Base-by-base conservation (phyloP, 2,888 invertebrate species). In the Cataglyphis rosenhaueri region DNA sequence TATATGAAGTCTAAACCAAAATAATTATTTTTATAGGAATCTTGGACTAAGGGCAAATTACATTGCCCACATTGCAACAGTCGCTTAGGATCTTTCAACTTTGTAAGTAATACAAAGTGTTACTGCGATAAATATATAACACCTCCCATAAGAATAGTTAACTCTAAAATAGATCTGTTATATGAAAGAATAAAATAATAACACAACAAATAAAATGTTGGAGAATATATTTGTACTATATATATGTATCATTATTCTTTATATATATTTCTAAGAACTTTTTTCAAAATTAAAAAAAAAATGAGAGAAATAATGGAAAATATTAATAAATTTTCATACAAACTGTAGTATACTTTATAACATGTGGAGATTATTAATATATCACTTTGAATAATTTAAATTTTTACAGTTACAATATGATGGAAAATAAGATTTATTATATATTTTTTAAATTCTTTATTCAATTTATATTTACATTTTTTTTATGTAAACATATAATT, bases 51-150 rank as follows among this genome's bases (percentile, higher is more conserved):
- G 52, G 90, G 90, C 64, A 90, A 83, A 81, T 61, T 90, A 55
- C 68, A 87, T 76, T 90, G 90, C 52, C 85, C 84, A 1, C 18
- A 85, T 38, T 90, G 90, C 61, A 90, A 90, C 25, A 90, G 75
- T 82, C 89, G 90, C n/a, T 70, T 90, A 83, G 90, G 90, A 71
- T 86, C 84, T 12, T 90, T 90, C 70, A 90, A 90, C 65, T 90
- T 90, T 64, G 48, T 90, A 59, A 84, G 84, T 21, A 73, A 85
- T 18, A 44, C 71, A 10, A 90, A 88, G 68, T 90, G 90, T 66
- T 59, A 73, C 35, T 90, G 90, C 8, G 59, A 61, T 18, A 21
- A 70, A 52, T 86, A 73, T 65, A 71, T 84, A 32, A 65, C 29
- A 55, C 86, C 83, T 5, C 85, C 90, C 21, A 68, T 90, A 59